phyloP scores from a whole-genome alignment of 1,140 invertebrate species.

The Marisa cornuarietis region DNA sequence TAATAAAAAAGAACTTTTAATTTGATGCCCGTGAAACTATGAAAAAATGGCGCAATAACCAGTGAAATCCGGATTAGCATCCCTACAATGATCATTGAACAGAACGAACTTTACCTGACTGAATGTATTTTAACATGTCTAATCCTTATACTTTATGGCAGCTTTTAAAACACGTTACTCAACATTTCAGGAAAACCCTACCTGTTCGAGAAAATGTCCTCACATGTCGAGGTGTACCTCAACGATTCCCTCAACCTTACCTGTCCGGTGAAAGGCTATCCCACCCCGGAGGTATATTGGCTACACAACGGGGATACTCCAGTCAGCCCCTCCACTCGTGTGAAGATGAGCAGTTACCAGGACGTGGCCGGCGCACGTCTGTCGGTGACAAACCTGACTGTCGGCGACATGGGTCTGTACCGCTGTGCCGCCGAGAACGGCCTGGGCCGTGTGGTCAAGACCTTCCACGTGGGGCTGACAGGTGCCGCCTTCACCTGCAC shows the following conservation, averaged over 20 bases:
- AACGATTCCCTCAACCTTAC: constrained; percentile 7
- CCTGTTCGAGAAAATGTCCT: not conserved
- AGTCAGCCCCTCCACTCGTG: not conserved
- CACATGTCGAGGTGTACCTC: not conserved
- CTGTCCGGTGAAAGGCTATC: constrained; percentile 14
- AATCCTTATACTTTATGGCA: not conserved
- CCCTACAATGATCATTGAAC: not conserved
- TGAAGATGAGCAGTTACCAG: not conserved
- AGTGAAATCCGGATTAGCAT: not conserved
- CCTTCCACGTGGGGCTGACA: constrained; percentile 3
- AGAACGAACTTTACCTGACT: too few species aligned
- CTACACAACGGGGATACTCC: constrained; percentile 1
- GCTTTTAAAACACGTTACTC: not conserved
- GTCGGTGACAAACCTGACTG: not conserved
- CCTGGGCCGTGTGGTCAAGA: constrained; percentile 3
- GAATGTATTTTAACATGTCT: not conserved
- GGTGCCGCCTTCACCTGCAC: not conserved
- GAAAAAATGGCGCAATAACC: not conserved
- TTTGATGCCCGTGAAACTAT: not conserved
- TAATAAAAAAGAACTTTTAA: too few species aligned
- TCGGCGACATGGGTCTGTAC: constrained; percentile 9
- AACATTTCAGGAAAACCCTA: constrained; percentile 8
- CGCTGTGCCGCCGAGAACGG: constrained; percentile 11
- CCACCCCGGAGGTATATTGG: constrained; percentile 11
- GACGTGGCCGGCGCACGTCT: constrained; percentile 2